A percentile compares a stretch with the other conserved stretches of the same genome.
Conservation (phyloP, 2,113 vertebrate genomes). For the Tamias sibiricus region DNA sequence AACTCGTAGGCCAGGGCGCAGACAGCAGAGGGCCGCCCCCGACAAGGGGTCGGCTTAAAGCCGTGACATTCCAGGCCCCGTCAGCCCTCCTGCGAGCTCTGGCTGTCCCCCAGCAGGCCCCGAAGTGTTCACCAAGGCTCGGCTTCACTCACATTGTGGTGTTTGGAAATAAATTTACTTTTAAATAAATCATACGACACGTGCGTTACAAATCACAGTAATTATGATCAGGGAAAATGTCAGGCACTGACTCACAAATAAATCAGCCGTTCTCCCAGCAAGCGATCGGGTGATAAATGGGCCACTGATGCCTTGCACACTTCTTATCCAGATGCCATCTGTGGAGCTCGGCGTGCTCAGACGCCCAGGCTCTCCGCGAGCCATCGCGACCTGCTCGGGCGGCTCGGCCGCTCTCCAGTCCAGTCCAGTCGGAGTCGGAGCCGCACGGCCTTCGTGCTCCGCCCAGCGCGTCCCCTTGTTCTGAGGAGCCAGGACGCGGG, state of each 20-base stretch:
- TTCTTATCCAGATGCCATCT: constrained; percentile 14
- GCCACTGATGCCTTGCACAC: neutral
- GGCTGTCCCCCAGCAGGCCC: neutral
- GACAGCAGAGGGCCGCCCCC: neutral
- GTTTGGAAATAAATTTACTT: constrained; percentile 18
- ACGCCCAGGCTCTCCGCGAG: accelerated
- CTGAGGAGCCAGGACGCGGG: neutral
- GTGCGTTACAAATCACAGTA: constrained; percentile 13
- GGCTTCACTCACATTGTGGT: neutral
- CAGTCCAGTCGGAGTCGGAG: too few species aligned
- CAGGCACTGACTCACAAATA: neutral
- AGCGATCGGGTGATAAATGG: neutral
- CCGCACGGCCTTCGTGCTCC: neutral
- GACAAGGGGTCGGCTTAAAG: accelerated
- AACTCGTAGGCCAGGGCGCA: neutral
- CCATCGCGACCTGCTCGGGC: neutral
- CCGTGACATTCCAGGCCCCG: too few species aligned
- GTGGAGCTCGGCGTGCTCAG: neutral
- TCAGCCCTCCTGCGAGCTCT: too few species aligned
- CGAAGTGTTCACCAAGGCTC: neutral
- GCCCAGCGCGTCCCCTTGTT: neutral
- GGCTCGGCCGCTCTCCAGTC: neutral
- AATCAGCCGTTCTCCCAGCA: neutral
- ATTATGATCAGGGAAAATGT: neutral
- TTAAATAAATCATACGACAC: constrained; percentile 16